Evolutionary conservation across 35 echinoderm and acorn worm genomes (phyloP).

Genomic region (Ptychodera flava): DNA sequence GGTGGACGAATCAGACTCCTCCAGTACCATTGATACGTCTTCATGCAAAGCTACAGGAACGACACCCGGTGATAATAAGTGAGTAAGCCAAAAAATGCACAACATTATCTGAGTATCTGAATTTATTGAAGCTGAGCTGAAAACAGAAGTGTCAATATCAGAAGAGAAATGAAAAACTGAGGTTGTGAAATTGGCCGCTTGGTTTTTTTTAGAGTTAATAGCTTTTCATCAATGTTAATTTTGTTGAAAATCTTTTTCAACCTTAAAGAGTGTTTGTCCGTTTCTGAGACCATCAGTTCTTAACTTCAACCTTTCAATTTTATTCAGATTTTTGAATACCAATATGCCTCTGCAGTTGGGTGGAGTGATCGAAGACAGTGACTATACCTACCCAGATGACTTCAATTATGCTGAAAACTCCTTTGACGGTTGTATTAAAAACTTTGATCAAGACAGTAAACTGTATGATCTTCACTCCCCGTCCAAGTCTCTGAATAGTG

Average conservation of each 20-base stretch:
- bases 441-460: conserved; percentile 71
- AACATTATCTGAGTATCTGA: too few species aligned
- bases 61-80: not conserved
- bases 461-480: conserved; percentile 59
- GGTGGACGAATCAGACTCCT: not conserved
- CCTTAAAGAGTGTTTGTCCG: too few species aligned
- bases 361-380: conserved; percentile 15
- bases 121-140: too few species aligned
- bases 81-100: too few species aligned
- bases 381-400: conserved; percentile 6
- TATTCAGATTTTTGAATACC: conserved; percentile 83
- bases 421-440: conserved; percentile 77
- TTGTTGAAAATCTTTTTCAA: too few species aligned
- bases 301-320: too few species aligned
- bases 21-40: not conserved
- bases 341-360: conserved; percentile 82
- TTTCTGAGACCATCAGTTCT: too few species aligned
- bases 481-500: conserved; percentile 7
- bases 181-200: too few species aligned
- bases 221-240: not conserved
- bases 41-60: not conserved
- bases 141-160: too few species aligned
- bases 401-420: not conserved
- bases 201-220: too few species aligned
- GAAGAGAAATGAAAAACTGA: too few species aligned